These are phyloP conservation scores for Trachelus tabidus DNA, from an alignment of 2,888 invertebrate genomes.

Conservation along the genomic window DNA sequence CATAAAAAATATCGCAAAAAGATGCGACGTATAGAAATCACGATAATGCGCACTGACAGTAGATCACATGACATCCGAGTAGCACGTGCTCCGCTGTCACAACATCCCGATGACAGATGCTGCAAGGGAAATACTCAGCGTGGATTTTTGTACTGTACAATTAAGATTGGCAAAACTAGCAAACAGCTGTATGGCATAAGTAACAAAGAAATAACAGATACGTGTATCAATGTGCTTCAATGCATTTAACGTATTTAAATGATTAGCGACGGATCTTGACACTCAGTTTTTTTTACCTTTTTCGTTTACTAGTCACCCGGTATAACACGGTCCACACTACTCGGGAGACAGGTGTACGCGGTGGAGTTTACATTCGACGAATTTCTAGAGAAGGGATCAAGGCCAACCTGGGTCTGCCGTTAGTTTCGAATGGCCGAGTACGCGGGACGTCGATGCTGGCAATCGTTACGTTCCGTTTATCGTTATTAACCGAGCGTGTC, in stretches of 20 bases:
- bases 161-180: not conserved
- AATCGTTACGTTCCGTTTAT: not conserved
- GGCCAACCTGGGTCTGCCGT: conserved; percentile 22
- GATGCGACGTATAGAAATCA: not conserved
- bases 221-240: not conserved
- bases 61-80: not conserved
- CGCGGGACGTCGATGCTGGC: not conserved
- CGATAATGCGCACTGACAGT: not conserved
- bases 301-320: not conserved
- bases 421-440: conserved; percentile 10
- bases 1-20: not conserved
- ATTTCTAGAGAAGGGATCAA: conserved; percentile 39
- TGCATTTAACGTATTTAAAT: not conserved
- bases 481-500: not conserved
- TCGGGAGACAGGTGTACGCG: not conserved
- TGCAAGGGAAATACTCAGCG: not conserved
- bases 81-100: not conserved
- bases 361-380: conserved; percentile 12
- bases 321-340: not conserved
- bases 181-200: too few relatives aligned
- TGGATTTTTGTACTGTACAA: not conserved
- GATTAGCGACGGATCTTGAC: not conserved
- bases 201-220: too few relatives aligned
- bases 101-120: not conserved
- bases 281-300: not conserved